Percentiles rank a stretch among this genome's conserved stretches.
Conservation (phyloP, 1,140 invertebrate genomes). For the Drosophila nasuta region DNA sequence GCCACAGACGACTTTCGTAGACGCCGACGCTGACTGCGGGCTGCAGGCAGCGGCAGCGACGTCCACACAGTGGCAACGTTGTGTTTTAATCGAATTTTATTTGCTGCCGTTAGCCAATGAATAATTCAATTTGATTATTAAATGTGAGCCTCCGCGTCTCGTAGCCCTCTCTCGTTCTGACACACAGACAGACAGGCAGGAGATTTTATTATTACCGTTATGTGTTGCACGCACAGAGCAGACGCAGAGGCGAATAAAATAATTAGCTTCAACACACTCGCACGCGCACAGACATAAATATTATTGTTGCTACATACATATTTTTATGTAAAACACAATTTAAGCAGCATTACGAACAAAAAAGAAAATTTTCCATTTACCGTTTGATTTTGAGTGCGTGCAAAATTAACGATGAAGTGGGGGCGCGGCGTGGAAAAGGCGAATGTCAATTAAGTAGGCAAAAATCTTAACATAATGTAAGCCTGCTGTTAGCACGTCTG, state of each 20-base stretch:
- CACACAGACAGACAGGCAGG: conserved; percentile 40
- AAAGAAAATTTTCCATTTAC: conserved; percentile 16
- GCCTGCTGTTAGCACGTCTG: conserved; percentile 45
- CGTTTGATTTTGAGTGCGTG: conserved; percentile 27
- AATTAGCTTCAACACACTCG: conserved; percentile 43
- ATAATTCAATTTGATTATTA: conserved; percentile 84
- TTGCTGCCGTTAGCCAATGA: conserved; percentile 82
- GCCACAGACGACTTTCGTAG: conserved; percentile 30
- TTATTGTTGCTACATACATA: conserved; percentile 2
- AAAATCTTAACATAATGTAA: conserved; percentile 59
- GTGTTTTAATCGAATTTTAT: conserved; percentile 83
- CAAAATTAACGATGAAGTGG: conserved; percentile 2
- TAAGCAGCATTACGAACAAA: conserved; percentile 10
- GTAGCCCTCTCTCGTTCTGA: conserved; percentile 32
- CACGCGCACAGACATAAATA: conserved; percentile 20
- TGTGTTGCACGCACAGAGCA: conserved; percentile 61
- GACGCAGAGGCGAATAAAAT: conserved; percentile 71
- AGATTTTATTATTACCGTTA: conserved; percentile 79
- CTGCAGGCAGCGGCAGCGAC: conserved; percentile 17
- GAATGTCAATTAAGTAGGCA: conserved; percentile 36
- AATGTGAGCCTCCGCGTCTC: conserved; percentile 55
- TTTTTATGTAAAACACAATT: conserved; percentile 16
- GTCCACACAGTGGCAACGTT: conserved; percentile 43
- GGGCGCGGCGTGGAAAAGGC: not conserved
- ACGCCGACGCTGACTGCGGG: conserved; percentile 11